Base-by-base conservation (phyloP, 2,113 vertebrate species). In the Numida meleagris region DNA sequence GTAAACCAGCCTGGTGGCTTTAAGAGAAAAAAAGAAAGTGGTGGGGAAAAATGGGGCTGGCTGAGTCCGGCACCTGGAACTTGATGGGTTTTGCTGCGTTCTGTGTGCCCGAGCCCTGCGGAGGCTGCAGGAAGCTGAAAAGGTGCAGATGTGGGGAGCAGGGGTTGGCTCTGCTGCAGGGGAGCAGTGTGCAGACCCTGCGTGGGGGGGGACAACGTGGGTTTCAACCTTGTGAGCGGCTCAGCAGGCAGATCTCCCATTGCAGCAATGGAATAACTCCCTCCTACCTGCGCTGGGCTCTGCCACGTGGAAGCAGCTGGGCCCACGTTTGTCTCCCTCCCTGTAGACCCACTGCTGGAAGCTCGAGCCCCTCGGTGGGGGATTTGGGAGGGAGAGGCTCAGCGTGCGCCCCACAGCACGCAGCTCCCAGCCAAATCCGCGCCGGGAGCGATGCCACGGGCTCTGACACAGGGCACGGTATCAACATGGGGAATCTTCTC, bases 341-440 rank as follows among this genome's bases (percentile, higher is more conserved):
- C 45, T 86, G 63, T 6, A 6, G 24, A 87, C 50, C 34, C 4
- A 0, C 19, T 12, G 31, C 42, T 46, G 4, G 10, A 34, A 62
- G 4, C 77, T 34, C 6, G 4, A 2, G 11, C 13, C 31, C 20
- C 29, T 7, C 31, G 10, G 62, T 40, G 86, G 34, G 46, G 7
- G 88, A 1, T 46, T 2, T 7, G 59, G 43, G 12, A 50, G 70
- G 14, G 3, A 46, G 77, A 20, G 45, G 65, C 7, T 15, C n/a
- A 7, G 12, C 3, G 3, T 0, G 4, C 45, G 10, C 27, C 40
- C 67, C 4, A 48, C 40, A 23, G 65, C 3, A n/a, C 1, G 5
- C 53, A 70, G 71, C 53, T 61, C 58, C 82, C 14, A 23, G 66
- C 62, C 61, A 58, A 48, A 82, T 8, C 45, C 81, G 4, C 15